A percentile compares a stretch with the other conserved stretches of the same genome.
phyloP scores from a whole-genome alignment of 1,140 invertebrate genomes.

The Megalonaias nervosa region DNA sequence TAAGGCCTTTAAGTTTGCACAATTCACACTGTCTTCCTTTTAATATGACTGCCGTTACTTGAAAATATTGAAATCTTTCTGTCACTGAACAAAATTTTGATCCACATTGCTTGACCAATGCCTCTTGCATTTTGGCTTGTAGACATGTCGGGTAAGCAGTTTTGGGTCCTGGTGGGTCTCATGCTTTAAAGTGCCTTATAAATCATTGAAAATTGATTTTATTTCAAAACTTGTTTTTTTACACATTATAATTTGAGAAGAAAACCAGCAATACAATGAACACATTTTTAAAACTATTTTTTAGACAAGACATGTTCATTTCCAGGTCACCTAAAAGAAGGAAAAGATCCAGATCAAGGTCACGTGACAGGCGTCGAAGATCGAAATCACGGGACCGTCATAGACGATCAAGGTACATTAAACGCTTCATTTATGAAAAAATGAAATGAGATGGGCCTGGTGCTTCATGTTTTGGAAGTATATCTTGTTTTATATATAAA shows the following conservation, averaged over 20 bases:
- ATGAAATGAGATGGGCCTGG: neutral
- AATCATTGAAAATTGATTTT: neutral
- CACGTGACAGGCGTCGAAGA: constrained; percentile 67
- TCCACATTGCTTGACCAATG: too few species aligned
- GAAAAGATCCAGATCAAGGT: constrained; percentile 70
- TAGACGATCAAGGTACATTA: constrained; percentile 59
- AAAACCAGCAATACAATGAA: neutral
- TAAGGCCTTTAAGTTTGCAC: too few species aligned
- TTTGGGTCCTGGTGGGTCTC: too few species aligned
- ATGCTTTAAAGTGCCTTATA: neutral
- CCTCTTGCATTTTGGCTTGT: too few species aligned
- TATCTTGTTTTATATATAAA: neutral
- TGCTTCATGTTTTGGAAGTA: neutral
- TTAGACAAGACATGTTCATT: neutral
- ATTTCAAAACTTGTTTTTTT: neutral
- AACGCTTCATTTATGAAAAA: neutral
- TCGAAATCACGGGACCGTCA: constrained; percentile 75
- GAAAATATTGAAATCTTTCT: too few species aligned
- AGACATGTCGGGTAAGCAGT: too few species aligned
- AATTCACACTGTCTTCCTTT: too few species aligned
- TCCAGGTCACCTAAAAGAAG: constrained; percentile 64
- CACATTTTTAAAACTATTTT: neutral
- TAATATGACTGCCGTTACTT: too few species aligned
- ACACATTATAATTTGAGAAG: neutral
- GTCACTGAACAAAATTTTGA: too few species aligned